Evolutionary conservation across 2,888 invertebrate genomes (phyloP), one percentile per base, ranked within the genome.

Genomic region (Miltochrista miniata): DNA sequence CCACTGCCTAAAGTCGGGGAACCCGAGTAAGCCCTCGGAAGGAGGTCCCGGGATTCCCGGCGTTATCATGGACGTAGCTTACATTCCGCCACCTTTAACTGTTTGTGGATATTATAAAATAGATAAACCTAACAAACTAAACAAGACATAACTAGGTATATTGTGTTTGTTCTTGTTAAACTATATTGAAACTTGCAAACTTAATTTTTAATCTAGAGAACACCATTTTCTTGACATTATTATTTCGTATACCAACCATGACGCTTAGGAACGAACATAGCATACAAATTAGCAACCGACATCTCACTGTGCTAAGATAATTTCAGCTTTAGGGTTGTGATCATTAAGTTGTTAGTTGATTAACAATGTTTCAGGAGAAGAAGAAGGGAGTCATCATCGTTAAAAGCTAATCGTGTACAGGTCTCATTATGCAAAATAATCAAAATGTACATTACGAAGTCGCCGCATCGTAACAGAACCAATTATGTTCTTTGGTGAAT

Each of bases 391-490:
- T 85, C 85, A 85, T 87, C 85, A 84, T 86, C 87, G 83, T 88
- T 87, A 87, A 85, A 85, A 81, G 76, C 84, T 85, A 86, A 88
- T 88, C 87, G 81, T 75, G 81, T 81, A 83, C 82, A 81, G 81
- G 74, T 76, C 76, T 85, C 85, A 86, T 87, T 87, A 88, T 86
- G 87, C 76, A 81, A 84, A 86, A 78, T 61, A 72, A 65, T 74
- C 69, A 70, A 70, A 70, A 70, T 77, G 75, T 79, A 76, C 78
- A 80, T 85, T 80, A 81, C 68, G 70, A 63, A 71, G 66, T 74
- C 72, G 72, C 76, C 68, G 71, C 73, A 65, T 62, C 59, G 65
- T 68, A 64, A 54, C 54, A 34, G 34, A 58, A 55, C 40, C 56
- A 67, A 44, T 44, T 44, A 35, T 11, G 59, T 67, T 58, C 64